Evolutionary conservation across 2,888 invertebrate genomes (phyloP), one percentile per base, ranked within the genome.

Genomic region (Aporophyla nigra): DNA sequence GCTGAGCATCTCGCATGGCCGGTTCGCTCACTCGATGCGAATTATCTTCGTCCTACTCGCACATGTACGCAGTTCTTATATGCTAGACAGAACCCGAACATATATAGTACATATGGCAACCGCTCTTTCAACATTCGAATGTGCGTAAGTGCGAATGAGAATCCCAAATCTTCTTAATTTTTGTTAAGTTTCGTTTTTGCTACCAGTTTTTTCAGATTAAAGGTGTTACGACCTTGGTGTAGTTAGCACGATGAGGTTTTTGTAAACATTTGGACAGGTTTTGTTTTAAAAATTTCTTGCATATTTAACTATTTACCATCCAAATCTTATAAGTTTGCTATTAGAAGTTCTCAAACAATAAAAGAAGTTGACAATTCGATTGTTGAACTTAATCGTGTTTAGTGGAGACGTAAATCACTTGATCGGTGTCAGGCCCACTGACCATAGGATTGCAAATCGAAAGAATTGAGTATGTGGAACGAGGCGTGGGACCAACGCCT

Each of bases 1-100:
- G 93, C 95, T 94, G 96, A 96, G 95, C 95, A 96, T 96, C 96
- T 96, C 96, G 96, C 94, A 96, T 95, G 96, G 96, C 96, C 96
- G 95, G 96, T 96, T 96, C 91, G 94, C 93, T 93, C 92, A 91
- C 92, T 93, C 94, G 93, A 91, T 93, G 96, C 96, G 93, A 96
- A 96, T 95, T 93, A 93, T 90, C 92, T 91, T 92, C 90, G 85
- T 96, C 96, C 90, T 91, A 86, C 93, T 96, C 93, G 86, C 94
- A 90, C 95, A 86, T 89, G 54, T 78, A 91, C 88, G 80, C 83
- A 80, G 71, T 78, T 77, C 81, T 80, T 80, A 83, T 76, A 87
- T 72, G 89, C 71, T 81, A 90, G 92, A 95, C 89, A 91, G 93
- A 93, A 94, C 88, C 78, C 89, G 89, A 91, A 84, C 89, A 87